Percentiles rank a stretch among this genome's conserved stretches.
phyloP scores from a whole-genome alignment of 2,797 vertebrate species.

The Trematomus bernacchii region DNA sequence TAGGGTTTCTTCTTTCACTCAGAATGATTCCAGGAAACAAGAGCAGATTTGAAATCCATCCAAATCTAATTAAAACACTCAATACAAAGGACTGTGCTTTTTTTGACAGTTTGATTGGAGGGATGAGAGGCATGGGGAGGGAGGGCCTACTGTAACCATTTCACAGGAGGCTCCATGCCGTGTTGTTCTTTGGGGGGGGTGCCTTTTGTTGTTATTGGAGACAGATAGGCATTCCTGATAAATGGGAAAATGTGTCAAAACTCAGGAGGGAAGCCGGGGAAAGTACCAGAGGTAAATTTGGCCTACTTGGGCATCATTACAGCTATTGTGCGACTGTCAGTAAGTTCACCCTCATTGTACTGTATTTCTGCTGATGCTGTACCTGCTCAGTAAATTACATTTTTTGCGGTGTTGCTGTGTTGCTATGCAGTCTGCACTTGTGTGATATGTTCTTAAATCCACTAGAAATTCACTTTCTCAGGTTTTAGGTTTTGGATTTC shows the following conservation, averaged over 20 bases:
- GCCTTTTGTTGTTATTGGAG: slow-evolving; percentile 82
- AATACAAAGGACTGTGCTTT: slow-evolving; percentile 76
- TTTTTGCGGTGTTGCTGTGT: slow-evolving; percentile 19
- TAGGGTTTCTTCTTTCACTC: slow-evolving; percentile 79
- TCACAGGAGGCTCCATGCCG: slow-evolving; percentile 81
- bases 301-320: slow-evolving; percentile 80
- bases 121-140: slow-evolving; percentile 71
- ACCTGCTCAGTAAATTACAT: slow-evolving; percentile 34
- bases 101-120: slow-evolving; percentile 83
- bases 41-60: slow-evolving; percentile 84
- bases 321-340: slow-evolving; percentile 77
- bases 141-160: slow-evolving; percentile 77
- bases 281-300: slow-evolving; percentile 79
- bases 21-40: slow-evolving; percentile 81
- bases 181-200: slow-evolving; percentile 68
- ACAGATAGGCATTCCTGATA: slow-evolving; percentile 82
- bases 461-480: slow-evolving; percentile 5
- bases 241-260: slow-evolving; percentile 84
- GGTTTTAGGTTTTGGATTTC: not conserved
- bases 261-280: slow-evolving; percentile 77
- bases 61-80: slow-evolving; percentile 84
- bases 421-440: slow-evolving; percentile 23
- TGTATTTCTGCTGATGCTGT: slow-evolving; percentile 58
- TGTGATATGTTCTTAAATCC: slow-evolving; percentile 2
- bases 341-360: slow-evolving; percentile 51